These are phyloP conservation scores for Tortricodes alternella DNA, from an alignment of 2,888 invertebrate genomes.

Conservation along the genomic window DNA sequence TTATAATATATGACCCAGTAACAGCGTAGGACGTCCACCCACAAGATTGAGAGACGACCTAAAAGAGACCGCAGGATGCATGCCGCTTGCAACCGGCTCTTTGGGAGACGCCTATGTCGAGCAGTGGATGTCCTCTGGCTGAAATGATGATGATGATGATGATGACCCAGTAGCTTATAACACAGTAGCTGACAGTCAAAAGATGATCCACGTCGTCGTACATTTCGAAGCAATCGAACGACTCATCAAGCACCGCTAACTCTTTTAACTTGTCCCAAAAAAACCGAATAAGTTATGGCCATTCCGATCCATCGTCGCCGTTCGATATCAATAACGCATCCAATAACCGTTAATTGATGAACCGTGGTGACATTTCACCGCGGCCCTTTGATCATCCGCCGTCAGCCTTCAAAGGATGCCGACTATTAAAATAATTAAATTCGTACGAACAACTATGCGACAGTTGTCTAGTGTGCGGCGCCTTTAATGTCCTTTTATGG, in stretches of 20 bases:
- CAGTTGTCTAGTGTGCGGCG: slow-evolving; percentile 65
- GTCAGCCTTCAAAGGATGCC: slow-evolving; percentile 65
- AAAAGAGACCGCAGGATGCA: too few relatives aligned
- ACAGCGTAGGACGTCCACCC: too few relatives aligned
- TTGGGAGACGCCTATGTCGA: too few relatives aligned
- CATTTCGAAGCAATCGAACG: too few relatives aligned
- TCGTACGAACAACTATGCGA: slow-evolving; percentile 77
- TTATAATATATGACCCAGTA: too few relatives aligned
- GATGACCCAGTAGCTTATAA: too few relatives aligned
- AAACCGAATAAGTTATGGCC: slow-evolving; percentile 57
- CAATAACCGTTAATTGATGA: slow-evolving; percentile 73
- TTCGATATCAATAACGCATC: slow-evolving; percentile 71
- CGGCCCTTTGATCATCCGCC: slow-evolving; percentile 69
- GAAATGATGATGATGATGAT: too few relatives aligned
- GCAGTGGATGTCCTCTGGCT: too few relatives aligned
- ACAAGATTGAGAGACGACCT: too few relatives aligned
- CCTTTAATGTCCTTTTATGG: slow-evolving; percentile 45
- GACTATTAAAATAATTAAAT: slow-evolving; percentile 65
- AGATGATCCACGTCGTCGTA: neutral
- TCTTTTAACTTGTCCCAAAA: slow-evolving; percentile 41
- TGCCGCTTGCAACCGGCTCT: too few relatives aligned
- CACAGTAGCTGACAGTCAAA: too few relatives aligned
- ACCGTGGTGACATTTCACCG: slow-evolving; percentile 79
- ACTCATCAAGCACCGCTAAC: slow-evolving; percentile 17
- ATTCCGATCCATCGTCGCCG: slow-evolving; percentile 45